Base-by-base conservation (phyloP, 2,888 invertebrate genomes). In the Lasioglossum pauxillum region DNA sequence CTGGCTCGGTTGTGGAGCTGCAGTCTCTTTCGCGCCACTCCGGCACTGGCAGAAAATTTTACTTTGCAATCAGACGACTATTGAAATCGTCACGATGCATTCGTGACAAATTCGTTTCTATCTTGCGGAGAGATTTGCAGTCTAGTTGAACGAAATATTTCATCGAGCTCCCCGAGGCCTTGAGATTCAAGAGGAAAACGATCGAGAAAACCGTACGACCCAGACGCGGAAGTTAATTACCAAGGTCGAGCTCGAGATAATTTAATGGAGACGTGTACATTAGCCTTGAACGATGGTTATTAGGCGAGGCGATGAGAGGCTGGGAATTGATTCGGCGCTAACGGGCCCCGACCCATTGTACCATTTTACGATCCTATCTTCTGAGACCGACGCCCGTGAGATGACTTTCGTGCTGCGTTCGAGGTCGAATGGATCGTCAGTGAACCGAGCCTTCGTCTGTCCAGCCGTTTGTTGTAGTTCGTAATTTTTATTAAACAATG, bases 301-400 rank as follows among this genome's bases (percentile, higher is more conserved):
- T 64, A 64, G 31, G 31, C 64, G 64, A 64, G 64, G 31, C 64
- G 64, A 64, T 31, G 64, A 64, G 64, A 64, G 16, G 64, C 31
- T 31, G 64, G 16, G 64, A 64, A 64, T 31, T 64, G 64, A 64
- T 64, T 64, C 64, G 31, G 64, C 64, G 64, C 64, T 64, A 64
- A 64, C 64, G 64, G 64, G 16, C 64, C 31, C 31, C 64, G 31
- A 31, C 64, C 64, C 31, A 64, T 64, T 64, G 64, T 64, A 31
- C 64, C 64, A 64, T 64, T 64, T 64, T 64, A 64, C 64, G 64
- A 64, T 64, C 64, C 64, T 64, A 64, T 64, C 64, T 64, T 14
- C 27, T 64, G 64, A 31, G 64, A 64, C 64, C 64, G 64, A 64
- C 64, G 64, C 64, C 64, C 64, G 64, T 64, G 64, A 64, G 64